Evolutionary conservation across 2,888 invertebrate genomes (phyloP).

Genomic region (Ormyrus labotus): DNA sequence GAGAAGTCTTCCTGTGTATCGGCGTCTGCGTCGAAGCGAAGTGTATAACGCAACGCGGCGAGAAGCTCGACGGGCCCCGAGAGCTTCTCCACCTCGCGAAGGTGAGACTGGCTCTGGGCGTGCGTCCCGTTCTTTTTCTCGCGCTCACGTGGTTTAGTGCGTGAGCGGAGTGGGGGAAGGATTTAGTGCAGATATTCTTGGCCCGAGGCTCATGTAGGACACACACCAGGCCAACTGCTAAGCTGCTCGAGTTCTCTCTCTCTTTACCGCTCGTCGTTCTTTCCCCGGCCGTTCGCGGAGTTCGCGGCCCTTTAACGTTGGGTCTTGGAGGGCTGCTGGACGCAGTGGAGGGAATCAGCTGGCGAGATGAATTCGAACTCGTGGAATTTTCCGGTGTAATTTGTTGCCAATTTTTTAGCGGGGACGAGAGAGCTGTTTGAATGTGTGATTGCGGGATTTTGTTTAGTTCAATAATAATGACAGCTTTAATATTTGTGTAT

Average conservation of each 20-base stretch:
- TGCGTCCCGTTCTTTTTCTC: constrained; percentile 1
- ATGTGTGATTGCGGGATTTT: too few species aligned
- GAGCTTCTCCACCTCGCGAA: constrained; percentile 28
- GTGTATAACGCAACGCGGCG: neutral
- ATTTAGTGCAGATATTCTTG: constrained; percentile 65
- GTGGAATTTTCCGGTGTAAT: too few species aligned
- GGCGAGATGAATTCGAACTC: too few species aligned
- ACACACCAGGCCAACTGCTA: constrained; percentile 31
- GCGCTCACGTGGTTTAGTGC: too few species aligned
- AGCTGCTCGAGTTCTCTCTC: neutral
- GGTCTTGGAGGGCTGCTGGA: too few species aligned
- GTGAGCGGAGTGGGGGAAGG: constrained; percentile 46
- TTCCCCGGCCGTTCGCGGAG: neutral
- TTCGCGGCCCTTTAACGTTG: too few species aligned
- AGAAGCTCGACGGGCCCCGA: neutral
- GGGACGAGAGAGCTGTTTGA: too few species aligned
- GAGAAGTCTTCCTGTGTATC: too few species aligned
- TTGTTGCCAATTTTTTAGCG: too few species aligned
- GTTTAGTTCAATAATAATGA: too few species aligned
- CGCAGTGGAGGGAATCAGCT: too few species aligned
- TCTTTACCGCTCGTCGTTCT: neutral
- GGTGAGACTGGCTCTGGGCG: constrained; percentile 14
- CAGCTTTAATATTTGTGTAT: too few species aligned
- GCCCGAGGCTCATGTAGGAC: constrained; percentile 64
- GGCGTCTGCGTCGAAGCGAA: constrained; percentile 1